Evolutionary conservation across 2,797 vertebrate species (phyloP).

Genomic region (Cygnus olor): DNA sequence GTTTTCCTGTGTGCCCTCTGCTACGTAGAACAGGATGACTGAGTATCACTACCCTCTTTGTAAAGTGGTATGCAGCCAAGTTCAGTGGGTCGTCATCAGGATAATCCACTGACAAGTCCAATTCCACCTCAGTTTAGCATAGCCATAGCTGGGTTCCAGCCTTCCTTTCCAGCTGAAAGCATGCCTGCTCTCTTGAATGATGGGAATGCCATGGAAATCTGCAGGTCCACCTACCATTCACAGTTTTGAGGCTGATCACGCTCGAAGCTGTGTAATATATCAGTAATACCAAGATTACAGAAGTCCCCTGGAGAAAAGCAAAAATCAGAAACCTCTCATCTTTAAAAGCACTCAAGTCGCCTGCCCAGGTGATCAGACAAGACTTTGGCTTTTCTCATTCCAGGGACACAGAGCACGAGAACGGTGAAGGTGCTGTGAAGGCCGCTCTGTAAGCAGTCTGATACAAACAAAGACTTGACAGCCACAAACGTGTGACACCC

Average conservation of each 20-base stretch:
- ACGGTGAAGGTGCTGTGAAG: background rate
- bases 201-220: background rate
- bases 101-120: background rate
- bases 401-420: accelerated
- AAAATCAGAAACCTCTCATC: background rate
- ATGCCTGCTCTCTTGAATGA: background rate
- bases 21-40: background rate
- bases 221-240: background rate
- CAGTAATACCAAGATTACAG: background rate
- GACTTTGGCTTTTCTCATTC: background rate
- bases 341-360: background rate
- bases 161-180: background rate
- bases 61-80: background rate
- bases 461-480: background rate
- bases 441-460: background rate
- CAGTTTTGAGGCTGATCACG: background rate
- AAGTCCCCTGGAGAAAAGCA: background rate
- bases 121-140: background rate
- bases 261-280: accelerated
- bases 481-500: background rate
- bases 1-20: background rate
- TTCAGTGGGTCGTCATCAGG: background rate
- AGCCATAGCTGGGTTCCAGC: background rate
- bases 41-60: background rate
- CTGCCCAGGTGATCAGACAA: background rate